Evolutionary conservation across 2,797 vertebrate genomes (phyloP).

Genomic region (Gila robusta): DNA sequence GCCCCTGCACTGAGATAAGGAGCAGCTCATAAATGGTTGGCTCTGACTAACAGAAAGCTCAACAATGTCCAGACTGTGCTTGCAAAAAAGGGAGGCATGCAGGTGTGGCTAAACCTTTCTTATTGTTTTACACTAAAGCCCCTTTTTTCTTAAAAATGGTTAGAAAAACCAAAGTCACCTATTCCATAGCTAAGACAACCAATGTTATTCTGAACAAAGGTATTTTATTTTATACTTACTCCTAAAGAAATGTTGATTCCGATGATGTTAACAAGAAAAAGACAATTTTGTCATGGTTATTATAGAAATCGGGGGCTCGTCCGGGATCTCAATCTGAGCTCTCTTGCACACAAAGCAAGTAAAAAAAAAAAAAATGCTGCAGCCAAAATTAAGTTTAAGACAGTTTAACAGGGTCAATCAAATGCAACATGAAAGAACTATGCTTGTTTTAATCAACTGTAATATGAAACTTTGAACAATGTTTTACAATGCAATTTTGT

Average conservation of each 20-base stretch:
- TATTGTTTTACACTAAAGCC: background rate
- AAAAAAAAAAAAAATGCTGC: no score
- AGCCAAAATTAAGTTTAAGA: background rate
- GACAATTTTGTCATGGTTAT: background rate
- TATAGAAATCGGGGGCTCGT: background rate
- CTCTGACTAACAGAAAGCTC: slow-evolving; percentile 26
- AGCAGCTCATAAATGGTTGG: slow-evolving; percentile 11
- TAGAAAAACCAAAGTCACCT: background rate
- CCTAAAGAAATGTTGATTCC: background rate
- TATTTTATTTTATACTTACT: background rate
- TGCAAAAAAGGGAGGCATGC: background rate
- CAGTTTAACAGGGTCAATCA: background rate
- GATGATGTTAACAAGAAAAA: background rate
- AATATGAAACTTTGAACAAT: background rate
- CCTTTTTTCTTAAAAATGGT: background rate
- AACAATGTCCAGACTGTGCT: background rate
- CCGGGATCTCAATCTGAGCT: background rate
- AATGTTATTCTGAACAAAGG: background rate
- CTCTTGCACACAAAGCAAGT: background rate
- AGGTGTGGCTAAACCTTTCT: slow-evolving; percentile 24
- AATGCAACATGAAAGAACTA: background rate
- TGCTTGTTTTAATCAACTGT: background rate
- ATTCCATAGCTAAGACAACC: background rate
- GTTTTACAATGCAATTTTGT: background rate
- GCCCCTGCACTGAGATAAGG: slow-evolving; percentile 38